Percentiles rank a stretch among this genome's conserved stretches.
phyloP scores from a whole-genome alignment of 2,113 vertebrate genomes.

The Heterochromis multidens region DNA sequence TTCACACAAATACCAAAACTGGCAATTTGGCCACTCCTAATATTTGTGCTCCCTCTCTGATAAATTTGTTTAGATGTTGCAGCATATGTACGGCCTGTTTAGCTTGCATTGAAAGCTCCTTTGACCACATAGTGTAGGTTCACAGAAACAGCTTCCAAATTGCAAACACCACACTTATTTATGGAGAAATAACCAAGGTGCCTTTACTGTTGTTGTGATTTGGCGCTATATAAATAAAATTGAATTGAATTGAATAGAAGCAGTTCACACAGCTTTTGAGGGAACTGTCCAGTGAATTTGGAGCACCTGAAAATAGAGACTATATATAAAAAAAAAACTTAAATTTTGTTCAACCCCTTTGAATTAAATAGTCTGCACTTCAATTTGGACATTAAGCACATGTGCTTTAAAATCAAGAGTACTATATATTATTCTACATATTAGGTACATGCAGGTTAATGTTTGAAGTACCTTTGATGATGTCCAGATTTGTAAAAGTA shows the following conservation, averaged over 20 bases:
- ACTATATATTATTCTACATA: background rate
- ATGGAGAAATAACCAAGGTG: too few relatives aligned
- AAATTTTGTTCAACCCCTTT: background rate
- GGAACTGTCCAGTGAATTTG: background rate
- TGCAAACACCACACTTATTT: background rate
- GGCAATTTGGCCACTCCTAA: too few relatives aligned
- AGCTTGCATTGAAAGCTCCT: background rate
- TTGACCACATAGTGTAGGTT: background rate
- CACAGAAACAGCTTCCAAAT: background rate
- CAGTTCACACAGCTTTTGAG: background rate
- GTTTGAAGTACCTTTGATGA: background rate
- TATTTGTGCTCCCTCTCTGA: too few relatives aligned
- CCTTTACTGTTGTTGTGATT: too few relatives aligned
- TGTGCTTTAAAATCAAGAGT: background rate
- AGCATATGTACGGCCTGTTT: too few relatives aligned
- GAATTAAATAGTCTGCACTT: background rate
- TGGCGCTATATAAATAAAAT: too few relatives aligned
- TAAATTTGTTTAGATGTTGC: too few relatives aligned
- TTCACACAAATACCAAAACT: background rate
- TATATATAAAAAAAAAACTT: background rate
- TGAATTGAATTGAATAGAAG: too few relatives aligned
- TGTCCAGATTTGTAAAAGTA: background rate
- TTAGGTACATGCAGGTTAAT: background rate
- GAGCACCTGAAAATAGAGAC: background rate
- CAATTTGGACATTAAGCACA: background rate